Percentiles rank a stretch among this genome's conserved stretches.
phyloP scores from a whole-genome alignment of 2,888 invertebrate species.

The Erpobdella octoculata region DNA sequence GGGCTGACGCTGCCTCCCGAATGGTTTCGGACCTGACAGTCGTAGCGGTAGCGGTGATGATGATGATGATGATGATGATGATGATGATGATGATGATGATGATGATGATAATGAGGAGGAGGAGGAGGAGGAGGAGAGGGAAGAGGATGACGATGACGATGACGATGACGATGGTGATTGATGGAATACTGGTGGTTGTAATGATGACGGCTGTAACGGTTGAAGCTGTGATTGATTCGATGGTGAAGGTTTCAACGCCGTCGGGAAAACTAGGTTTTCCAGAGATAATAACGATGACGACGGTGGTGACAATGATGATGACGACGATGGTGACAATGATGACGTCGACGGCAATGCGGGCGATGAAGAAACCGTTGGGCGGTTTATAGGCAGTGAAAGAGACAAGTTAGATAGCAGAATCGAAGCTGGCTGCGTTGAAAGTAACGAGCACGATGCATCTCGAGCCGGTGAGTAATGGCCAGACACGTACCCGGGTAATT shows the following conservation, averaged over 20 bases:
- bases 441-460: too few species aligned
- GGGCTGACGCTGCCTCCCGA: too few species aligned
- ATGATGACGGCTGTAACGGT: conserved; percentile 1
- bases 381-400: too few species aligned
- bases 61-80: conserved; percentile 17
- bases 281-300: conserved; percentile 32
- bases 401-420: too few species aligned
- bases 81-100: conserved; percentile 32
- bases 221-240: too few species aligned
- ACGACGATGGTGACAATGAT: conserved; percentile 15
- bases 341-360: neutral
- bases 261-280: too few species aligned
- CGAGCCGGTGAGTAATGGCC: too few species aligned
- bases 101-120: conserved; percentile 27
- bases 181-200: too few species aligned
- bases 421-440: too few species aligned
- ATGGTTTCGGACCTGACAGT: neutral
- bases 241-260: too few species aligned
- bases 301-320: conserved; percentile 24
- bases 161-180: conserved; percentile 13
- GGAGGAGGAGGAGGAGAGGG: conserved; percentile 24
- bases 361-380: too few species aligned
- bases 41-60: neutral
- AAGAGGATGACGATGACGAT: conserved; percentile 15
- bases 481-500: too few species aligned